Conservation (phyloP, 2,797 vertebrate genomes). For the Phylloscopus collybita region DNA sequence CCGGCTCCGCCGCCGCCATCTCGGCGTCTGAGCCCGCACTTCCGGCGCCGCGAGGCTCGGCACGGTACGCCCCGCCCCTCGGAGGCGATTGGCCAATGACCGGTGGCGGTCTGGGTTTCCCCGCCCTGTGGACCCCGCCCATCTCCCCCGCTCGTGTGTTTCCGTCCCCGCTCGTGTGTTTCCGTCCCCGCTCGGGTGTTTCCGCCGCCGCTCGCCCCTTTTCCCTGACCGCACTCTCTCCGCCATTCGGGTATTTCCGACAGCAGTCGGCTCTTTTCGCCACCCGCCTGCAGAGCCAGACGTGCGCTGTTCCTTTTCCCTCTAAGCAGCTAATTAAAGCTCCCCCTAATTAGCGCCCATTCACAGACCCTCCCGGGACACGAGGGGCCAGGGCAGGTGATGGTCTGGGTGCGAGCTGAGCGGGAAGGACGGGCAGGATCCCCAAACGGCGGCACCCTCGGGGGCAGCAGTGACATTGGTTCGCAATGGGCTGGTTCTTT, state of each 20-base stretch:
- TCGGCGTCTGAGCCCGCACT: rapidly evolving
- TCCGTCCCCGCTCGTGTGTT: background rate
- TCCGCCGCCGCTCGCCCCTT: too few species aligned
- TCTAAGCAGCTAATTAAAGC: background rate
- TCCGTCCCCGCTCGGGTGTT: too few species aligned
- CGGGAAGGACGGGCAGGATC: too few species aligned
- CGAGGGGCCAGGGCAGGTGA: too few species aligned
- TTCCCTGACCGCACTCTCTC: rapidly evolving
- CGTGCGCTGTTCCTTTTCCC: too few species aligned
- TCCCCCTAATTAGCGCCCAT: background rate
- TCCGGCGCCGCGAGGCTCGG: rapidly evolving
- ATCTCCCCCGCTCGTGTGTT: background rate
- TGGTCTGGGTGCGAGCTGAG: background rate
- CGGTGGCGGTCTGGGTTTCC: rapidly evolving
- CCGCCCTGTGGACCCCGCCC: too few species aligned
- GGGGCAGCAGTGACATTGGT: too few species aligned
- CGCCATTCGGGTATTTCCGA: background rate
- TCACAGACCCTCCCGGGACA: too few species aligned
- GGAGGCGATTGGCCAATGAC: background rate
- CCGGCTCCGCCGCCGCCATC: background rate
- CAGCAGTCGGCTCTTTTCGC: background rate
- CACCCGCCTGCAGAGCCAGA: rapidly evolving
- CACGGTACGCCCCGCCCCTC: rapidly evolving
- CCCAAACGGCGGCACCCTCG: too few species aligned
- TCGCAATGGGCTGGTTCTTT: too few species aligned